Evolutionary conservation across 2,113 vertebrate genomes (phyloP).

Genomic region (Notothenia rossii): DNA sequence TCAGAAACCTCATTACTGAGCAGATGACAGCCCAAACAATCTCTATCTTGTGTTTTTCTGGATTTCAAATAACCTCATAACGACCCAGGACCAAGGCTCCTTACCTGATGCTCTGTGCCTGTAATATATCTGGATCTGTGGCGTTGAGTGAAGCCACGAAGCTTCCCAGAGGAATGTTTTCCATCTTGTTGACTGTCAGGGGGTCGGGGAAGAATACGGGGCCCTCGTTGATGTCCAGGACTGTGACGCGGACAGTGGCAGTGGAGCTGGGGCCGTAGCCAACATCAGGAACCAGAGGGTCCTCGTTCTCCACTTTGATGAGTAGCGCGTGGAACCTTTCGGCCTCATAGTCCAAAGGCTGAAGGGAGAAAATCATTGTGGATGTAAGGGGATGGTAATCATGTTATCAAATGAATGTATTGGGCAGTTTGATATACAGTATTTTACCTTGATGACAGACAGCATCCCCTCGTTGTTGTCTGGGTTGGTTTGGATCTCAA

Average conservation of each 20-base stretch:
- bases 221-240: slow-evolving; percentile 94
- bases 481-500: slow-evolving; percentile 94
- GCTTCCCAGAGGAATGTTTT: slow-evolving; percentile 91
- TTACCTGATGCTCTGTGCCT: slow-evolving; percentile 94
- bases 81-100: slow-evolving; percentile 23
- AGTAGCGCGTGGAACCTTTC: slow-evolving; percentile 89
- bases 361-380: neutral
- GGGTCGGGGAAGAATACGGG: slow-evolving; percentile 95
- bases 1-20: slow-evolving; percentile 11
- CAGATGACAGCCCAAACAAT: neutral
- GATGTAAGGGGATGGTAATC: neutral
- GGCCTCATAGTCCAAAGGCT: slow-evolving; percentile 95
- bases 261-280: slow-evolving; percentile 94
- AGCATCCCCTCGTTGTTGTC: slow-evolving; percentile 98
- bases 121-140: slow-evolving; percentile 93
- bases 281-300: slow-evolving; percentile 89
- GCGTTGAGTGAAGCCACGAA: slow-evolving; percentile 91
- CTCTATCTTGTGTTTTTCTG: neutral
- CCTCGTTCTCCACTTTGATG: slow-evolving; percentile 97
- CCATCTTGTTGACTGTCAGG: slow-evolving; percentile 88
- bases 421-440: neutral
- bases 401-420: neutral
- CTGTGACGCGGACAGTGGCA: slow-evolving; percentile 90
- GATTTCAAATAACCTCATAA: neutral
- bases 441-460: slow-evolving; percentile 92